phyloP scores from a whole-genome alignment of 2,888 invertebrate genomes.

The Andrena dorsata region DNA sequence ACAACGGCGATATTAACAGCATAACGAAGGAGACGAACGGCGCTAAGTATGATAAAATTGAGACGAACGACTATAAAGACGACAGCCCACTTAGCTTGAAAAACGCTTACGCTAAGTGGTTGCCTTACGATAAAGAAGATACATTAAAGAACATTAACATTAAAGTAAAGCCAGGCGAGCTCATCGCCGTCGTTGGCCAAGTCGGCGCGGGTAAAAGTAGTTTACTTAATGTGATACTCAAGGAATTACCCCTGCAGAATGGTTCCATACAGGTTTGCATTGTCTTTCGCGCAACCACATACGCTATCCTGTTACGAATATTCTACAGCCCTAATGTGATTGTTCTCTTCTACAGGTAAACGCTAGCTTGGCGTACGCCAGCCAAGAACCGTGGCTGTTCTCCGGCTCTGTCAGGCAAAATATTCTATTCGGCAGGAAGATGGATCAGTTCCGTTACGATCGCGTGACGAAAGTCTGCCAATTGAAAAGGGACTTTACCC shows the following conservation, averaged over 20 bases:
- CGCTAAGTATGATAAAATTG: background rate
- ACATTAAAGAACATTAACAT: slow-evolving; percentile 86
- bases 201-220: slow-evolving; percentile 90
- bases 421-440: slow-evolving; percentile 94
- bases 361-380: slow-evolving; percentile 92
- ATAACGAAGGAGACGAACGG: slow-evolving; percentile 15
- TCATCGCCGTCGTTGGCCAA: slow-evolving; percentile 90
- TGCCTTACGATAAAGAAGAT: slow-evolving; percentile 77
- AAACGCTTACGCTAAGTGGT: slow-evolving; percentile 79
- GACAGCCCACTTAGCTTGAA: slow-evolving; percentile 69
- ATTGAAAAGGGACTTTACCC: slow-evolving; percentile 90
- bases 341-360: slow-evolving; percentile 84
- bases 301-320: background rate
- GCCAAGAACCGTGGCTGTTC: slow-evolving; percentile 95
- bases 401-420: slow-evolving; percentile 95
- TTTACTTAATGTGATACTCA: slow-evolving; percentile 89
- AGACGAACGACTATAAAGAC: slow-evolving; percentile 49
- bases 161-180: slow-evolving; percentile 85
- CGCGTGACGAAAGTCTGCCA: slow-evolving; percentile 90
- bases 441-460: slow-evolving; percentile 89
- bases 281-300: no score
- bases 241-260: slow-evolving; percentile 90
- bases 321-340: background rate
- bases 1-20: slow-evolving; percentile 19
- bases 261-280: slow-evolving; percentile 87